Percentiles rank a stretch among this genome's conserved stretches.
Evolutionary conservation across 92 coral and sea anemone species (phyloP).

Genomic region (Pocillopora meandrina): DNA sequence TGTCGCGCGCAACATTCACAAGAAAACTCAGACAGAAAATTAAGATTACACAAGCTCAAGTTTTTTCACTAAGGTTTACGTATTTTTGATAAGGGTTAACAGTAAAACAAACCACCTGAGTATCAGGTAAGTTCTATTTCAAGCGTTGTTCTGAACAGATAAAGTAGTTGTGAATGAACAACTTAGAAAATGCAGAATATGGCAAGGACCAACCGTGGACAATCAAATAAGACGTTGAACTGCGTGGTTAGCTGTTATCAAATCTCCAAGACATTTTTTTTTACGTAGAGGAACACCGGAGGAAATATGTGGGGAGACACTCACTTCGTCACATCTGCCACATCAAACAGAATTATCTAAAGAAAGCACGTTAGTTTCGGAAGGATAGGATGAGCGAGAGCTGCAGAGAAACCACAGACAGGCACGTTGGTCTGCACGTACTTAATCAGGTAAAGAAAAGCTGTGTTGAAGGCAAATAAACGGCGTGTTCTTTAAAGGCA

Average conservation of each 20-base stretch:
- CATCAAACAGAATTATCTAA: constrained; percentile 1
- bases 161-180: too few relatives aligned
- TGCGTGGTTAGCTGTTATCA: too few relatives aligned
- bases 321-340: not conserved
- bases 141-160: too few relatives aligned
- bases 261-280: not conserved
- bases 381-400: constrained; percentile 12
- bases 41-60: too few relatives aligned
- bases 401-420: not conserved
- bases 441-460: not conserved
- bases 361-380: not conserved
- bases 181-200: too few relatives aligned
- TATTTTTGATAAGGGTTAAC: too few relatives aligned
- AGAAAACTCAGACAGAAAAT: too few relatives aligned
- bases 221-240: not conserved
- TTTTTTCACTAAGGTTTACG: too few relatives aligned
- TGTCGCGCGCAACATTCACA: too few relatives aligned
- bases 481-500: not conserved
- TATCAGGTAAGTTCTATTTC: too few relatives aligned
- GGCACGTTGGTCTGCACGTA: not conserved
- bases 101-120: too few relatives aligned
- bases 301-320: not conserved
- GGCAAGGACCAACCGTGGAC: too few relatives aligned
- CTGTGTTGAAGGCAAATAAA: not conserved
- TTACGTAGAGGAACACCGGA: constrained; percentile 4